Base-by-base conservation (phyloP, 2,888 invertebrate genomes). In the Glaucopsyche alexis region DNA sequence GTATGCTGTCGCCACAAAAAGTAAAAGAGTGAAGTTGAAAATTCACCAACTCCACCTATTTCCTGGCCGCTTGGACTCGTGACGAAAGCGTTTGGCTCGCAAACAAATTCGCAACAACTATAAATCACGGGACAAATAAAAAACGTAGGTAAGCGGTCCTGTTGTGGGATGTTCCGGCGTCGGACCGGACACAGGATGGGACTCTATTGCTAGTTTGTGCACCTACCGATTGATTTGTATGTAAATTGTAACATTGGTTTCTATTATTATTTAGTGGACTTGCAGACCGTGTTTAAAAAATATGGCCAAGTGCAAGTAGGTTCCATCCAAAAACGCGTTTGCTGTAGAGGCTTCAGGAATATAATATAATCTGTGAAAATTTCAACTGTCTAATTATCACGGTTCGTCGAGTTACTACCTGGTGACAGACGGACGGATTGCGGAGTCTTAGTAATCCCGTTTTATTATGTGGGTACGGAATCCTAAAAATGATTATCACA, bases 81-180 rank as follows among this genome's bases (percentile, higher is more conserved):
- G 87, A 85, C 85, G 87, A 86, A 86, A 85, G 84, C 89, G 83
- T 87, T 89, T 90, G 89, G 89, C 89, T 80, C 75, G 80, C 83
- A 82, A 87, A 87, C 89, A 90, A 90, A 90, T 90, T 90, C 91
- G 87, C 87, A 91, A 91, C 91, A 90, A 80, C 84, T 83, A 91
- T 93, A 93, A 91, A 92, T 93, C 92, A 90, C 85, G 77, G 81
- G 81, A 91, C 90, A 92, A 92, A 91, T 91, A 93, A 92, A 93
- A 90, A 91, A 92, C 87, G 84, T 90, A 92, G 92, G 92, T 93
- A 91, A 91, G 92, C 91, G 90, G 87, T 89, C 89, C 91, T 89
- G 91, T 88, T 90, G 91, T 89, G 83, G 81, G 78, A 80, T 81
- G 67, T 19, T 49, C 69, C 69, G n/a, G 47, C 45, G 69, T 67